Evolutionary conservation across 1,140 invertebrate species (phyloP).

Genomic region (Lordiphosa stackelbergi): DNA sequence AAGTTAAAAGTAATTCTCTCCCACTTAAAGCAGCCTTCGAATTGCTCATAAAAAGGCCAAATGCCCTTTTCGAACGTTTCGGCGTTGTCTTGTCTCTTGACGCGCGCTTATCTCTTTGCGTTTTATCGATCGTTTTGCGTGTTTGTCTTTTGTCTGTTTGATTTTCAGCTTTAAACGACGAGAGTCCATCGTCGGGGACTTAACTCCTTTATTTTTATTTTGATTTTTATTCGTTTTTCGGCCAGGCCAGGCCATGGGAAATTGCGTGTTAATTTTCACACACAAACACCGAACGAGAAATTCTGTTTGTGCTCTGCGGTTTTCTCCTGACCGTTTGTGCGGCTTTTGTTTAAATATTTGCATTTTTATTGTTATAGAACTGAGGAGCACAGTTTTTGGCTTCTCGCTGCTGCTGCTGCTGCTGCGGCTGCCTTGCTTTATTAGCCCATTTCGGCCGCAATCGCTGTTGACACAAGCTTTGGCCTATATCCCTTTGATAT

Average conservation of each 20-base stretch:
- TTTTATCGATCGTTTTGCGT: slow-evolving; percentile 67
- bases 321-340: slow-evolving; percentile 29
- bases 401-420: slow-evolving; percentile 19
- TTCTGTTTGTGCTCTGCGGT: slow-evolving; percentile 63
- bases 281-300: slow-evolving; percentile 45
- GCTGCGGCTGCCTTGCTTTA: slow-evolving; percentile 44
- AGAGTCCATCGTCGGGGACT: slow-evolving; percentile 35
- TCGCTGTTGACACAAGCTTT: slow-evolving; percentile 39
- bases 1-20: too few relatives aligned
- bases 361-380: slow-evolving; percentile 59
- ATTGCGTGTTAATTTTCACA: slow-evolving; percentile 75
- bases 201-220: slow-evolving; percentile 51
- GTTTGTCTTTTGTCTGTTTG: slow-evolving; percentile 58
- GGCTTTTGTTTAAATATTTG: slow-evolving; percentile 64
- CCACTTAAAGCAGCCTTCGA: too few relatives aligned
- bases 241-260: slow-evolving; percentile 30
- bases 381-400: not conserved
- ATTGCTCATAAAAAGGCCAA: too few relatives aligned
- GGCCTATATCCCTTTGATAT: slow-evolving; percentile 27
- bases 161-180: slow-evolving; percentile 63
- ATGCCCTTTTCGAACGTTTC: too few relatives aligned
- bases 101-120: slow-evolving; percentile 29
- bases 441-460: slow-evolving; percentile 42
- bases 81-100: slow-evolving; percentile 17
- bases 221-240: slow-evolving; percentile 47